Conservation (phyloP, 2,113 vertebrate genomes). For the Ascaphus truei region DNA sequence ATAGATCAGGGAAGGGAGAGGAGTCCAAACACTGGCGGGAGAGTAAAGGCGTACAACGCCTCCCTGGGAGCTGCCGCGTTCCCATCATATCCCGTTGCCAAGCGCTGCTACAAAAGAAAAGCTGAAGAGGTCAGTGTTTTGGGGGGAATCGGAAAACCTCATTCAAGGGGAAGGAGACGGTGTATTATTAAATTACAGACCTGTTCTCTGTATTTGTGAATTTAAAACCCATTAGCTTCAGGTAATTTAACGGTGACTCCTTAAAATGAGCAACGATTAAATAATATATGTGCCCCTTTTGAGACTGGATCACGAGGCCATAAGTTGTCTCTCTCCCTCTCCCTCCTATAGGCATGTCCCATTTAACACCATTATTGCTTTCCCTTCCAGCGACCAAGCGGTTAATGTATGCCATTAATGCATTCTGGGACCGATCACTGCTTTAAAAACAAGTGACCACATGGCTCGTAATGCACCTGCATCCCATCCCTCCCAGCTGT, state of each 20-base stretch:
- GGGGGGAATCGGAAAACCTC: slow-evolving; percentile 38
- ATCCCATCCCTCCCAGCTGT: too few species aligned
- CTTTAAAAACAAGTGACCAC: too few species aligned
- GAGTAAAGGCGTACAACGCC: slow-evolving; percentile 43
- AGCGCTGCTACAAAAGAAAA: slow-evolving; percentile 48
- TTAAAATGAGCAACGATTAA: too few species aligned
- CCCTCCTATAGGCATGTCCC: too few species aligned
- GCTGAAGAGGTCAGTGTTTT: slow-evolving; percentile 48
- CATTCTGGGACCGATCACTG: too few species aligned
- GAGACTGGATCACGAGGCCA: too few species aligned
- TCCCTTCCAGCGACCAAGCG: too few species aligned
- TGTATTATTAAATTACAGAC: slow-evolving; percentile 40
- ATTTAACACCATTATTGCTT: too few species aligned
- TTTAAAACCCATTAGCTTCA: not conserved
- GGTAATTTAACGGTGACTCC: too few species aligned
- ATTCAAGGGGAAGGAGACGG: slow-evolving; percentile 40
- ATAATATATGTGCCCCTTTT: too few species aligned
- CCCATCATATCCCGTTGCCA: slow-evolving; percentile 50
- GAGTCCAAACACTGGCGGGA: slow-evolving; percentile 56
- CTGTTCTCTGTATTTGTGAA: not conserved
- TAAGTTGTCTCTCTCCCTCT: too few species aligned
- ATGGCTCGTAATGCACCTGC: not conserved
- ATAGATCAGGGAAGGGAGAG: not conserved
- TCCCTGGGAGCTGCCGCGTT: slow-evolving; percentile 46
- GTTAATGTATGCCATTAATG: too few species aligned